phyloP scores from a whole-genome alignment of 2,113 vertebrate genomes.

The Ovis canadensis region DNA sequence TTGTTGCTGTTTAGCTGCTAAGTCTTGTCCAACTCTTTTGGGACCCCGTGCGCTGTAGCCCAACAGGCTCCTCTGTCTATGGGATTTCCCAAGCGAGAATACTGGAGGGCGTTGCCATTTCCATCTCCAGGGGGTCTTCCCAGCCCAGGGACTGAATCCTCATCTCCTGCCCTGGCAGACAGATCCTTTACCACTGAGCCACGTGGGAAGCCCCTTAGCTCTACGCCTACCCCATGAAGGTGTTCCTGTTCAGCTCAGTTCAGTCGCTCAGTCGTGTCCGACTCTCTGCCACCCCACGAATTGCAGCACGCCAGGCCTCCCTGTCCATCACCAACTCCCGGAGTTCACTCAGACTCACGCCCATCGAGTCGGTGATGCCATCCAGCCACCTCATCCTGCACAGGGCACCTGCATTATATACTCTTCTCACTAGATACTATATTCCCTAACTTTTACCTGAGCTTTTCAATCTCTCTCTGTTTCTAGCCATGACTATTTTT shows the following conservation, averaged over 20 bases:
- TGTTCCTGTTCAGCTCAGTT: too few relatives aligned
- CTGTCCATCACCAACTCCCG: too few relatives aligned
- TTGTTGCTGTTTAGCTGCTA: not conserved
- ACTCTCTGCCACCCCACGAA: too few relatives aligned
- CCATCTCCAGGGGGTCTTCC: not conserved
- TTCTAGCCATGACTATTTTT: not conserved
- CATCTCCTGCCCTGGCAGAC: not conserved
- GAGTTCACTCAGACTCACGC: too few relatives aligned
- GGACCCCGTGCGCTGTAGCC: not conserved
- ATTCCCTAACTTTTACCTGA: not conserved
- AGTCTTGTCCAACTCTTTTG: not conserved
- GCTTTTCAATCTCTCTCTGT: not conserved
- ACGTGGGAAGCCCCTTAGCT: not conserved
- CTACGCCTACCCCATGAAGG: too few relatives aligned
- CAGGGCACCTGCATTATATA: rapidly evolving
- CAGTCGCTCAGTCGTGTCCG: rapidly evolving
- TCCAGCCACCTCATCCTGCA: not conserved
- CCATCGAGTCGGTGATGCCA: too few relatives aligned
- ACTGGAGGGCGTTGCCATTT: not conserved
- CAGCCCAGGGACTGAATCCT: not conserved
- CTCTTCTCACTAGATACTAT: not conserved
- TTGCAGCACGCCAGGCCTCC: too few relatives aligned
- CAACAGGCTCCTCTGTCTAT: not conserved
- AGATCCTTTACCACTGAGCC: not conserved
- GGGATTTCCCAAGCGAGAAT: not conserved